Evolutionary conservation across 2,888 invertebrate genomes (phyloP), one percentile per base, ranked within the genome.

Genomic region (Diaperis boleti): DNA sequence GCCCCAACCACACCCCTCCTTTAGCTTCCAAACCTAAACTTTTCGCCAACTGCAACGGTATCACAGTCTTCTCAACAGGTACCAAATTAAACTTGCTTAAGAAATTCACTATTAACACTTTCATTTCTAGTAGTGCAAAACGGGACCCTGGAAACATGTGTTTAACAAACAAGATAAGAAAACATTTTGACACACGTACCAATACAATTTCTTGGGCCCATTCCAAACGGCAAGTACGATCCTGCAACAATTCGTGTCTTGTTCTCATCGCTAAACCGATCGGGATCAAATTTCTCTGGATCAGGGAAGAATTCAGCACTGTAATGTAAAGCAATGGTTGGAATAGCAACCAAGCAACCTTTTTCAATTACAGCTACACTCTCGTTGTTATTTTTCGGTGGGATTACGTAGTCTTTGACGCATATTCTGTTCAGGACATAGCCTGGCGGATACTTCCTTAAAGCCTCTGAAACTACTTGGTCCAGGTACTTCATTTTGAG

Each of bases 401-500:
- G 85, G 1, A 87, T 62, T 1, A 72, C 79, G 72, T 86, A 87
- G 1, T 83, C 81, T 68, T 85, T 85, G 1, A 84, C 84, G 65
- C 86, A 86, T 0, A 79, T 74, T 47, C 87, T 78, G 60, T 86
- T 86, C 0, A 87, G 76, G 35, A 84, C 77, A 1, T 83, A 79
- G 2, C 85, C 80, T 1, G 87, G 86, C 0, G 87, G 87, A 72
- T 85, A 86, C 68, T 85, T 75, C 7, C 88, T 81, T 26, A 87
- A 76, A 0, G 86, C 84, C 82, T 88, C 88, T 84, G 80, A 62
- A 1, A 85, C 71, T 0, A 85, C 82, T 78, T 84, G 85, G 50
- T 86, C 85, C 69, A 87, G 70, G 64, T 84, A 86, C 26, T 82
- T 80, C 76, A 86, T 82, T 11, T 79, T 80, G 3, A 80, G 79